Evolutionary conservation across 2,888 invertebrate species (phyloP).

Genomic region (Apotomis turbidana): DNA sequence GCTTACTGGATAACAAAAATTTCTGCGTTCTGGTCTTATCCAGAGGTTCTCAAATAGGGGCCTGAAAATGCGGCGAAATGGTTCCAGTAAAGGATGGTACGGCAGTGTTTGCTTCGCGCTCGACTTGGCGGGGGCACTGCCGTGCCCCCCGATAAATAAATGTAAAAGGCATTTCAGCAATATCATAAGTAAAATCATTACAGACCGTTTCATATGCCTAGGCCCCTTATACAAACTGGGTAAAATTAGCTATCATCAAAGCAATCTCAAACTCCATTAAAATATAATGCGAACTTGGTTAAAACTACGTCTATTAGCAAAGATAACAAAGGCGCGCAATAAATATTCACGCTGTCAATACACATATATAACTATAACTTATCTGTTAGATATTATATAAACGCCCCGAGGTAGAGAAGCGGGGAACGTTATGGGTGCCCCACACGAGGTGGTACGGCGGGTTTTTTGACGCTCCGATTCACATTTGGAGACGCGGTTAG

Average conservation of each 20-base stretch:
- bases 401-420: slow-evolving; percentile 75
- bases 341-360: slow-evolving; percentile 82
- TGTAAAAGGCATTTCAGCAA: too few species aligned
- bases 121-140: too few species aligned
- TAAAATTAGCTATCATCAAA: slow-evolving; percentile 22
- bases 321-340: slow-evolving; percentile 78
- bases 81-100: too few species aligned
- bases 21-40: too few species aligned
- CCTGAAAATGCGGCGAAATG: too few species aligned
- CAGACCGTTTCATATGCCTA: neutral
- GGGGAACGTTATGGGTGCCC: slow-evolving; percentile 54
- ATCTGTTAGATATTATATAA: slow-evolving; percentile 81
- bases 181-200: too few species aligned
- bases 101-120: too few species aligned
- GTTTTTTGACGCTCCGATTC: slow-evolving; percentile 43
- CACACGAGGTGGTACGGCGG: slow-evolving; percentile 43
- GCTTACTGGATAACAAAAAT: too few species aligned
- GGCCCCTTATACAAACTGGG: neutral
- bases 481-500: neutral
- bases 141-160: too few species aligned
- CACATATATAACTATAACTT: slow-evolving; percentile 68
- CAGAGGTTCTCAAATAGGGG: too few species aligned
- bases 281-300: slow-evolving; percentile 36
- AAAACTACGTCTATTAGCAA: slow-evolving; percentile 44
- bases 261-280: slow-evolving; percentile 41